Conservation (phyloP, 1,140 invertebrate genomes). For the Drosophila grimshawi region DNA sequence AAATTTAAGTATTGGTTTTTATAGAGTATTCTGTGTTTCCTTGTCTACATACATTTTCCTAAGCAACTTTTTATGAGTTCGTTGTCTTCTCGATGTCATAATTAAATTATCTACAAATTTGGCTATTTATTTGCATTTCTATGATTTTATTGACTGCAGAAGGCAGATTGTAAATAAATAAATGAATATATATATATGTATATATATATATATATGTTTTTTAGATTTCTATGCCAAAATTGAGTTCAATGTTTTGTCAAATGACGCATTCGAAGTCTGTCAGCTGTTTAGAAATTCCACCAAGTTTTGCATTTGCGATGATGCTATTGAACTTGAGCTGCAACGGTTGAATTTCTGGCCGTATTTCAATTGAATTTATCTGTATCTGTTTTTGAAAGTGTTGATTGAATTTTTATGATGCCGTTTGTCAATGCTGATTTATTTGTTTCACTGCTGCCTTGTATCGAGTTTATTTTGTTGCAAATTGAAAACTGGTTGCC, state of each 20-base stretch:
- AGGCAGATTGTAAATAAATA: too few species aligned
- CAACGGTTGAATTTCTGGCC: conserved; percentile 26
- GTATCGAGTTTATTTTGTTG: conserved; percentile 26
- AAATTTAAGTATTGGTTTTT: neutral
- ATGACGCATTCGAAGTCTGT: conserved; percentile 40
- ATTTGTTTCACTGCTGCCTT: conserved; percentile 40
- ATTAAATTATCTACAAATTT: conserved; percentile 32
- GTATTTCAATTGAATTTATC: conserved; percentile 25
- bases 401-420: conserved; percentile 57
- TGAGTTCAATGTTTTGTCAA: conserved; percentile 34
- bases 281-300: conserved; percentile 65
- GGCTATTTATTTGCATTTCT: conserved; percentile 7
- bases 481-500: conserved; percentile 43
- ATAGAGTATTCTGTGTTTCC: neutral
- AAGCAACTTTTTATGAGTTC: conserved; percentile 1
- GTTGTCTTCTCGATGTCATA: conserved; percentile 30
- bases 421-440: conserved; percentile 67
- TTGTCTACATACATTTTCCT: neutral
- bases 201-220: neutral
- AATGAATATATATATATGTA: too few species aligned
- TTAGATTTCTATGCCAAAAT: conserved; percentile 18
- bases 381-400: neutral
- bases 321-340: conserved; percentile 61
- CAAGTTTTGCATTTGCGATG: conserved; percentile 34
- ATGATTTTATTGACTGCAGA: too few species aligned